Percentiles rank a stretch among this genome's conserved stretches.
Evolutionary conservation across 2,113 vertebrate species (phyloP).

Genomic region (Oryzias javanicus): DNA sequence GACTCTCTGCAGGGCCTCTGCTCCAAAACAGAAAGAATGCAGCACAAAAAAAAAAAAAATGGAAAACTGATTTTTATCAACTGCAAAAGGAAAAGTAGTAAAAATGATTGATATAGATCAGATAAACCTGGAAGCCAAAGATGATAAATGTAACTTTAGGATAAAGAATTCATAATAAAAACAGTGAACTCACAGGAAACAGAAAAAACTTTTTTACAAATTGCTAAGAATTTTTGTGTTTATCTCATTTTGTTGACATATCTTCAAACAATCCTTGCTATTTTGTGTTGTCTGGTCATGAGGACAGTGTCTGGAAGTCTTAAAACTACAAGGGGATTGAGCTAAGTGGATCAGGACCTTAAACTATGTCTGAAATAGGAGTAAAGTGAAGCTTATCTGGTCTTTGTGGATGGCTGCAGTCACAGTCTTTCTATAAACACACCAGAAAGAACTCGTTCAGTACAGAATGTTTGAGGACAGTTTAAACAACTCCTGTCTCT

Average conservation of each 20-base stretch:
- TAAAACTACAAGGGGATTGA: conserved; percentile 25
- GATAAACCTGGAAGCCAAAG: too few species aligned
- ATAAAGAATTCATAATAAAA: too few species aligned
- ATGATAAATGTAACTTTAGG: too few species aligned
- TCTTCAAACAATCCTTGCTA: too few species aligned
- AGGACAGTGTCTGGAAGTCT: conserved; percentile 4
- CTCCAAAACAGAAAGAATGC: neutral
- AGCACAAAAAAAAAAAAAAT: too few species aligned
- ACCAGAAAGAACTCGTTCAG: conserved; percentile 1
- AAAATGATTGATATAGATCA: too few species aligned
- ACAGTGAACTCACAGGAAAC: too few species aligned
- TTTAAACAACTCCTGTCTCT: neutral
- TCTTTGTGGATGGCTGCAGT: conserved; percentile 16
- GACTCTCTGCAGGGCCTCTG: neutral
- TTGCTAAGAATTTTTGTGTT: too few species aligned
- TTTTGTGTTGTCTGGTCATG: neutral
- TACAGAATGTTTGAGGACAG: conserved; percentile 16
- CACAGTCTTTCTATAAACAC: conserved; percentile 30
- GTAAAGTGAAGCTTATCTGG: conserved; percentile 48
- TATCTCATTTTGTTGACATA: too few species aligned
- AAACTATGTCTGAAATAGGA: conserved; percentile 41
- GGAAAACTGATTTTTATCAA: too few species aligned
- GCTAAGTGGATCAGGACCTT: conserved; percentile 52
- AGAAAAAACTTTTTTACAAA: too few species aligned
- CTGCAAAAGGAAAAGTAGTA: too few species aligned